Evolutionary conservation across 2,797 vertebrate species (phyloP).

Genomic region (Sardinella longiceps): DNA sequence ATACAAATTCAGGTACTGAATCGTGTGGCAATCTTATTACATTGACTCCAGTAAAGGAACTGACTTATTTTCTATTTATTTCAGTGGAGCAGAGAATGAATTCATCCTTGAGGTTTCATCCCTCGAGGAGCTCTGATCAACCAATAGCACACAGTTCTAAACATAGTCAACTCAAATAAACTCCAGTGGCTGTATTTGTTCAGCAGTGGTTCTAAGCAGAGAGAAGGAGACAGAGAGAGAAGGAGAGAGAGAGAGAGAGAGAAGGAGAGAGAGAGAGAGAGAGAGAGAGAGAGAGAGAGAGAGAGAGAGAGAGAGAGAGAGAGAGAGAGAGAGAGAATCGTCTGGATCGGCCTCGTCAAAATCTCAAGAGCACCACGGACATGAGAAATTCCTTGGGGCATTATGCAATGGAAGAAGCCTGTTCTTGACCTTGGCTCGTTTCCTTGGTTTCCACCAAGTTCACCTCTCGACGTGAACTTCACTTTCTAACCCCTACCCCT

Average conservation of each 20-base stretch:
- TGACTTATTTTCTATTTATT: background rate
- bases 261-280: constrained; percentile 49
- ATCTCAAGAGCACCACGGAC: constrained; percentile 45
- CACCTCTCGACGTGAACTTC: constrained; percentile 46
- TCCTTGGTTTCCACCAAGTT: constrained; percentile 52
- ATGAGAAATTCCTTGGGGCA: constrained; percentile 60
- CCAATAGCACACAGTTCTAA: constrained; percentile 63
- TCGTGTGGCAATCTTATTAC: background rate
- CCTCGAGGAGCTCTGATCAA: constrained; percentile 44
- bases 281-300: constrained; percentile 50
- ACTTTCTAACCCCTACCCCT: background rate
- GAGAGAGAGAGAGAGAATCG: constrained; percentile 48
- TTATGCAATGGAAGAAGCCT: constrained; percentile 65
- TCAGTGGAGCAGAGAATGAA: background rate
- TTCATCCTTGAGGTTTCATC: constrained; percentile 27
- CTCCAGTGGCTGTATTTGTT: constrained; percentile 62
- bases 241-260: constrained; percentile 51
- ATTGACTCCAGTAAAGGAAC: background rate
- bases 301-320: constrained; percentile 50
- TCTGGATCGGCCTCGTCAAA: constrained; percentile 57
- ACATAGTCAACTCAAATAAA: constrained; percentile 67
- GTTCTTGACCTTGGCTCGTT: constrained; percentile 53
- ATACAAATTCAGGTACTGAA: background rate
- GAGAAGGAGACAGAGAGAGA: no score
- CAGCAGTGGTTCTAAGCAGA: constrained; percentile 59